Conservation (phyloP, 1,140 invertebrate species). For the Drosophila ficusphila region DNA sequence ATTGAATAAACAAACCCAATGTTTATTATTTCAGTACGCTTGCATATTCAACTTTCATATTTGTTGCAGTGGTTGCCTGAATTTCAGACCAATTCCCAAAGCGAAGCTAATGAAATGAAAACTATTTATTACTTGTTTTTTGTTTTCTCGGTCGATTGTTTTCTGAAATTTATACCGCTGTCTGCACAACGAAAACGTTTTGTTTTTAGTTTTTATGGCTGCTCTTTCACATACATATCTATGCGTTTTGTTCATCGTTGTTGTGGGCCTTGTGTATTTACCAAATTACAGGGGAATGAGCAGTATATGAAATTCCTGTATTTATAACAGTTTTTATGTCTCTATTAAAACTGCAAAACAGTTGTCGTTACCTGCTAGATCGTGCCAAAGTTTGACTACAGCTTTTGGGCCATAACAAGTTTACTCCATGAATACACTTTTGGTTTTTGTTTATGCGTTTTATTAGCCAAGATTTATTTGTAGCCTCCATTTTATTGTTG, state of each 20-base stretch:
- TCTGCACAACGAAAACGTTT: conserved; percentile 60
- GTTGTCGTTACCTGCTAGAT: conserved; percentile 51
- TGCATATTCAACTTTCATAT: conserved; percentile 35
- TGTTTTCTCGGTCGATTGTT: conserved; percentile 19
- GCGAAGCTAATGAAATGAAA: conserved; percentile 60
- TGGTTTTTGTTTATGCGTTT: conserved; percentile 26
- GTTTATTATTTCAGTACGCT: conserved; percentile 39
- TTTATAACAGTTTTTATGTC: conserved; percentile 64
- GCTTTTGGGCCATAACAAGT: conserved; percentile 44
- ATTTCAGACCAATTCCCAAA: conserved; percentile 30
- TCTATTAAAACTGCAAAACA: conserved; percentile 65
- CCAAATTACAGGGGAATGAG: conserved; percentile 21
- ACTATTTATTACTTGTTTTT: conserved; percentile 60
- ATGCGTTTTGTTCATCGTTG: conserved; percentile 22
- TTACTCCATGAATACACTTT: conserved; percentile 20
- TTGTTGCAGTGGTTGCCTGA: conserved; percentile 17
- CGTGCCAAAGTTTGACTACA: conserved; percentile 42
- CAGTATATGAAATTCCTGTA: conserved; percentile 36
- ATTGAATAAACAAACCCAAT: conserved; percentile 39
- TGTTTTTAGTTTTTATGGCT: conserved; percentile 37
- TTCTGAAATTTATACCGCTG: conserved; percentile 31
- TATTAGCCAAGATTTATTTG: conserved; percentile 63
- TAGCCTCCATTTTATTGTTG: conserved; percentile 32
- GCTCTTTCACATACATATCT: conserved; percentile 37
- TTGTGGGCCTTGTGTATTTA: conserved; percentile 11